Percentiles rank a stretch among this genome's conserved stretches.
phyloP scores from a whole-genome alignment of 1,140 invertebrate species.

The Amyelois transitella region DNA sequence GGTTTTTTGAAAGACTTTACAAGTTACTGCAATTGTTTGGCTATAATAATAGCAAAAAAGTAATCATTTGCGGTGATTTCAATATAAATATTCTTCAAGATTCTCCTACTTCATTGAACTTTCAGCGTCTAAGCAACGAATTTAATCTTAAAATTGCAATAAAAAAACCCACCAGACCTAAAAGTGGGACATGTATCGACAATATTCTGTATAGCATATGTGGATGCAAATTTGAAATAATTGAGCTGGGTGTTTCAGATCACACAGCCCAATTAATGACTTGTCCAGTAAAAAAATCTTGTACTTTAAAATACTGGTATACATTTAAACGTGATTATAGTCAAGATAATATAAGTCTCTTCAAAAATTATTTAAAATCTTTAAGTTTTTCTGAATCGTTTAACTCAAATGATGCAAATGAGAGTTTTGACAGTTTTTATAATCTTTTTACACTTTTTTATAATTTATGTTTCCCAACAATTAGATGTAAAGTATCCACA shows the following conservation, averaged over 20 bases:
- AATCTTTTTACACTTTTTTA: constrained; percentile 14
- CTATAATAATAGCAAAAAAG: constrained; percentile 10
- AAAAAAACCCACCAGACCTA: constrained; percentile 12
- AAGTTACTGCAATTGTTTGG: not conserved
- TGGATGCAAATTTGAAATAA: constrained; percentile 2
- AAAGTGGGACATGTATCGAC: constrained; percentile 18
- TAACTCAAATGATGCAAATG: constrained; percentile 2
- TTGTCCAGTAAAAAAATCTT: constrained; percentile 5
- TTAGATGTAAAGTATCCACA: not conserved
- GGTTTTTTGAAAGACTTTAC: constrained; percentile 12
- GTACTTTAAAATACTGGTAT: constrained; percentile 3
- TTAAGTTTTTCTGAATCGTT: constrained; percentile 9
- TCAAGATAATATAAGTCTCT: not conserved
- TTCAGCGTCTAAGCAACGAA: not conserved
- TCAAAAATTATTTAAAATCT: constrained; percentile 8
- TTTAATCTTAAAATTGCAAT: constrained; percentile 4
- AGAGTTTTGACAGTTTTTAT: constrained; percentile 11
- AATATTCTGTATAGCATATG: constrained; percentile 15
- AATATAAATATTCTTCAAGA: constrained; percentile 5
- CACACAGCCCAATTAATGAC: constrained; percentile 17
- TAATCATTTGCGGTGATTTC: constrained; percentile 8
- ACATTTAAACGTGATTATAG: constrained; percentile 1
- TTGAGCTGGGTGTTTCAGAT: constrained; percentile 18
- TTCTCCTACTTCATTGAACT: not conserved
- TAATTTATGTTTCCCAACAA: constrained; percentile 15